phyloP scores from a whole-genome alignment of 2,888 invertebrate genomes.

The Drosophila kanekoi region DNA sequence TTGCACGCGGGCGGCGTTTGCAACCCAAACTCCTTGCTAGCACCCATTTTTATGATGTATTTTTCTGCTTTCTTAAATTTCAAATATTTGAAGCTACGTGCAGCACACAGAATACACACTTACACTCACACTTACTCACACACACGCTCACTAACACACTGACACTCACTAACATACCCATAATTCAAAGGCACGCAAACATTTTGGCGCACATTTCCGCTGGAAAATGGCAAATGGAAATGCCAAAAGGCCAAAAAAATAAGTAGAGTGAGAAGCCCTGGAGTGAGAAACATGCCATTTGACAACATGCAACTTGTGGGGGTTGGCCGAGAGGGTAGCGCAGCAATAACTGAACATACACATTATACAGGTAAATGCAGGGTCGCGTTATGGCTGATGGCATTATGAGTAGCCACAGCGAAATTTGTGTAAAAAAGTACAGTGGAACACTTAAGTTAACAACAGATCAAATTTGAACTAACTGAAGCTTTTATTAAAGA shows the following conservation, averaged over 20 bases:
- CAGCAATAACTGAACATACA: conserved; percentile 18
- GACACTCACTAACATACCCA: background rate
- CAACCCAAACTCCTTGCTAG: background rate
- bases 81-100: conserved; percentile 59
- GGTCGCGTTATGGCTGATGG: conserved; percentile 17
- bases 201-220: conserved; percentile 76
- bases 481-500: too few relatives aligned
- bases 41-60: conserved; percentile 20
- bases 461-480: background rate
- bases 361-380: conserved; percentile 15
- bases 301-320: conserved; percentile 45
- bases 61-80: conserved; percentile 56
- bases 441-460: conserved; percentile 8
- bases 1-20: conserved; percentile 24
- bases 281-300: conserved; percentile 46
- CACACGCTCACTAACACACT: conserved; percentile 1
- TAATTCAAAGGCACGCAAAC: conserved; percentile 60
- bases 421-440: conserved; percentile 22
- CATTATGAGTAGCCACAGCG: conserved; percentile 23
- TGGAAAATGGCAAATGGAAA: conserved; percentile 66
- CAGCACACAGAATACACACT: conserved; percentile 9
- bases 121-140: conserved; percentile 6
- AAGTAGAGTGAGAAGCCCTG: background rate
- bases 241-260: conserved; percentile 63
- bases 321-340: conserved; percentile 2